phyloP scores from a whole-genome alignment of 1,140 invertebrate genomes.

The Sycobia sp. region DNA sequence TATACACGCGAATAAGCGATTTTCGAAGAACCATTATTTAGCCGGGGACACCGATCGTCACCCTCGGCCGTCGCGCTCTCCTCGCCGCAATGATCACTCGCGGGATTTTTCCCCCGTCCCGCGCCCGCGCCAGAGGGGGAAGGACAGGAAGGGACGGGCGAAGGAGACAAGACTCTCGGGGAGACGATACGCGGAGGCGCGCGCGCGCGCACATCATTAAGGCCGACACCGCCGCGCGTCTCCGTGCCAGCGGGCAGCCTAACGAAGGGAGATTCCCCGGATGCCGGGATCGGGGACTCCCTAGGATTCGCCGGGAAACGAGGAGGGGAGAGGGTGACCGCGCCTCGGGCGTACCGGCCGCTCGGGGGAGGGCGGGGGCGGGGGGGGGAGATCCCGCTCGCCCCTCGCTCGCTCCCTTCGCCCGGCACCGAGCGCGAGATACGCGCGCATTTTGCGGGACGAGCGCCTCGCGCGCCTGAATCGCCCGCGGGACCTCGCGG shows the following conservation, averaged over 20 bases:
- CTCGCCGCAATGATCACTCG: conserved; percentile 7
- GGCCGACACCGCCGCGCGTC: neutral
- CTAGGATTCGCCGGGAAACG: conserved; percentile 6
- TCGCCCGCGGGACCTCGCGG: too few relatives aligned
- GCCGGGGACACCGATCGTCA: neutral
- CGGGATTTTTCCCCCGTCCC: conserved; percentile 6
- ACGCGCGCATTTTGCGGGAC: too few relatives aligned
- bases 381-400: neutral
- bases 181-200: neutral
- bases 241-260: conserved; percentile 12
- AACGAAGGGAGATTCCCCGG: conserved; percentile 44
- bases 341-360: too few relatives aligned
- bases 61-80: too few relatives aligned
- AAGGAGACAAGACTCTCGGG: neutral
- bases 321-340: neutral
- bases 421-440: too few relatives aligned
- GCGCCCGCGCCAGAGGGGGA: neutral
- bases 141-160: neutral
- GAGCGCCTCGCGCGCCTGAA: too few relatives aligned
- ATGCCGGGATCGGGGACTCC: conserved; percentile 36
- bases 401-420: too few relatives aligned
- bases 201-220: neutral
- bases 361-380: neutral
- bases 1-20: conserved; percentile 10
- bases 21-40: conserved; percentile 25